Evolutionary conservation across 2,797 vertebrate species (phyloP), one percentile per base, ranked within the genome.

Genomic region (Sarcoramphus papa): DNA sequence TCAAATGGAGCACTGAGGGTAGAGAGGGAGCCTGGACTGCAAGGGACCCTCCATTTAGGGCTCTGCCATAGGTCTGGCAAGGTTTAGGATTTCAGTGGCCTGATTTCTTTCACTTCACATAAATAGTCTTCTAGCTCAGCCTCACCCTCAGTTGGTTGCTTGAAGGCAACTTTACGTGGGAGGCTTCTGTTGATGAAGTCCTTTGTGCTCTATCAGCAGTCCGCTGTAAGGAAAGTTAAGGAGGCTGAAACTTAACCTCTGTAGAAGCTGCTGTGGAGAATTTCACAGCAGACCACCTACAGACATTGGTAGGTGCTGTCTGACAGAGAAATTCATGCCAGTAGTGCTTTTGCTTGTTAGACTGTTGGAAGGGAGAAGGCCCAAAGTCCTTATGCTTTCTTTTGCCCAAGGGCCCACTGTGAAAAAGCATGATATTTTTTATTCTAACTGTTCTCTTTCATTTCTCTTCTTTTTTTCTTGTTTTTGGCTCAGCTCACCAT

Each of bases 401-500:
- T 93, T 78, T 60, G 43, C 53, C 63, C 19, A 7, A 72, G 50
- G 57, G 22, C 14, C 33, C 16, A 0, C 64, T 51, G 20, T 70
- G 40, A 30, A 85, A 67, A 81, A 88, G 12, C 2, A 2, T 50
- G 25, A 74, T 3, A 0, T 73, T 94, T 57, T 79, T 85, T 70
- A 56, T 53, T 84, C 86, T 97, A 83, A 84, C 64, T 33, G 4
- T 84, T 90, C 11, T 85, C 47, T 88, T 88, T 31, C n/a, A 14
- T n/a, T 95, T 89, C 37, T 84, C 47, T 94, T 93, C 77, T 23
- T 90, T 28, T 41, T 91, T 89, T 91, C 20, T 95, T 65, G 30
- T 87, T 91, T 60, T 94, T 50, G 64, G 24, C 33, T 95, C 97
- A 99, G 99, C 98, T 91, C 99, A 99, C 92, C 99, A 99, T 81